Conservation (phyloP, 2,888 invertebrate genomes). For the Syritta pipiens region DNA sequence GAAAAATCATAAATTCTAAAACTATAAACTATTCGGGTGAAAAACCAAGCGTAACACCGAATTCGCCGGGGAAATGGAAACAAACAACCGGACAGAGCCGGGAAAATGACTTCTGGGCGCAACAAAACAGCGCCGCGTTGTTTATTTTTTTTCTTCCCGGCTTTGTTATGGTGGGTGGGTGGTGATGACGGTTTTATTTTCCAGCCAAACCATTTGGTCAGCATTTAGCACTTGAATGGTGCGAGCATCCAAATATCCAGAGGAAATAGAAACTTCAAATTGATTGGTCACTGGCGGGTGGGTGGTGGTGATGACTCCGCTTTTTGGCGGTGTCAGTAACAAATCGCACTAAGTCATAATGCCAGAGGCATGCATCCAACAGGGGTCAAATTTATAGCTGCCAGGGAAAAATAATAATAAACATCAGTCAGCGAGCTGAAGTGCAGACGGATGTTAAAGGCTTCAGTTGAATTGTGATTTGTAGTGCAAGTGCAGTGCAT, state of each 20-base stretch:
- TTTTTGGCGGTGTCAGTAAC: slow-evolving; percentile 19
- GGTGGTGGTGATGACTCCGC: slow-evolving; percentile 9
- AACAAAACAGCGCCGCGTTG: too few species aligned
- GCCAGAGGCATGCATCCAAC: slow-evolving; percentile 18
- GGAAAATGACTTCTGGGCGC: slow-evolving; percentile 6
- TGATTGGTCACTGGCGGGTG: slow-evolving; percentile 31
- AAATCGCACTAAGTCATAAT: slow-evolving; percentile 41
- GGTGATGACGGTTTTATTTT: slow-evolving; percentile 22
- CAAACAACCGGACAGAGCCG: background rate
- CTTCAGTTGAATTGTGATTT: background rate
- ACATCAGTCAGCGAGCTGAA: slow-evolving; percentile 29
- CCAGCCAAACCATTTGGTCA: background rate
- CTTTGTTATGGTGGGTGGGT: too few species aligned
- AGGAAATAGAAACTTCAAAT: slow-evolving; percentile 38
- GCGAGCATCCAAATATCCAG: slow-evolving; percentile 29
- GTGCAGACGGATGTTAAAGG: slow-evolving; percentile 3
- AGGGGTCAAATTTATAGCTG: slow-evolving; percentile 13
- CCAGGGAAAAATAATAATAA: slow-evolving; percentile 4
- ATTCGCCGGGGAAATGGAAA: background rate
- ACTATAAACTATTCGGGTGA: slow-evolving; percentile 26
- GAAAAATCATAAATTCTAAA: slow-evolving; percentile 42
- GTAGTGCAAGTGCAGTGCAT: too few species aligned
- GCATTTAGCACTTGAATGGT: slow-evolving; percentile 16
- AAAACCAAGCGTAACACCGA: background rate
- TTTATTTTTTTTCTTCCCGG: too few species aligned